Conservation (phyloP, 2,113 vertebrate species). For the Otolemur garnettii region DNA sequence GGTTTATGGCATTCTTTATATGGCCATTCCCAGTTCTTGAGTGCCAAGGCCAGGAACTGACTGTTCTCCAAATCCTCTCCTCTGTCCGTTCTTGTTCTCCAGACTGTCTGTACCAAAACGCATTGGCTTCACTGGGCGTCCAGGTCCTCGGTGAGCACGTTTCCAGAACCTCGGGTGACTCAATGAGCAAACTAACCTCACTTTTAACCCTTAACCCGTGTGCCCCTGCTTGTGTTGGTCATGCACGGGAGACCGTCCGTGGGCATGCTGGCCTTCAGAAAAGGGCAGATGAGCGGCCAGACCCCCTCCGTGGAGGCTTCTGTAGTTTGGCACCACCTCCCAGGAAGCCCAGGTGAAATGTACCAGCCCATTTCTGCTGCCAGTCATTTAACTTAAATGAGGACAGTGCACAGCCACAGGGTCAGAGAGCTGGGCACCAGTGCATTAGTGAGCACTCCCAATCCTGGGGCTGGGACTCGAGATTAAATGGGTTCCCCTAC, state of each 20-base stretch:
- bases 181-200: slow-evolving; percentile 35
- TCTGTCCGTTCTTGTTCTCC: slow-evolving; percentile 74
- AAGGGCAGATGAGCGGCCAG: background rate
- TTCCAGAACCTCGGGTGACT: slow-evolving; percentile 53
- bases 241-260: background rate
- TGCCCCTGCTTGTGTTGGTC: slow-evolving; percentile 57
- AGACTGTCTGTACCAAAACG: slow-evolving; percentile 80
- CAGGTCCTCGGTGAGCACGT: slow-evolving; percentile 73
- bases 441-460: background rate
- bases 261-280: slow-evolving; percentile 22
- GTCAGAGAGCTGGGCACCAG: background rate
- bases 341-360: background rate
- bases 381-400: background rate
- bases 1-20: background rate
- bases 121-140: slow-evolving; percentile 81
- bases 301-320: background rate
- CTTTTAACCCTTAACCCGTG: background rate
- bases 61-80: slow-evolving; percentile 63
- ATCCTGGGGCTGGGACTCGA: background rate
- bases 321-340: background rate
- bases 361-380: accelerated
- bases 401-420: accelerated
- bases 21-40: background rate
- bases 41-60: background rate
- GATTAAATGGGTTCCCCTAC: accelerated